Percentiles rank a stretch among this genome's conserved stretches.
Evolutionary conservation across 64 coral and sea anemone genomes (phyloP).

Genomic region (Montipora foliosa): DNA sequence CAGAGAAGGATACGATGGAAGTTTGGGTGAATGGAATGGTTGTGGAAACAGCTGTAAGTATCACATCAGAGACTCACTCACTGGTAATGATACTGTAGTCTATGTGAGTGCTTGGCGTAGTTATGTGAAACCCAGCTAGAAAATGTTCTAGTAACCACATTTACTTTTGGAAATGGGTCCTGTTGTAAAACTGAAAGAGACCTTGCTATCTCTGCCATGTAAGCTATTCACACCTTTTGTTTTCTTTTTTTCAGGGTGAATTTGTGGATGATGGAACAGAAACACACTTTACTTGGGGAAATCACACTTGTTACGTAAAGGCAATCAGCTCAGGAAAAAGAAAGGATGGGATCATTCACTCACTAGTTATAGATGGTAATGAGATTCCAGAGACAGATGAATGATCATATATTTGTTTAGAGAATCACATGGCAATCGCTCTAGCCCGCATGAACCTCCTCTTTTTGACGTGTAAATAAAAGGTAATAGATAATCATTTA

Average conservation of each 20-base stretch:
- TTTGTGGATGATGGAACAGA: conserved; percentile 98
- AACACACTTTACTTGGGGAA: conserved; percentile 85
- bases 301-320: conserved; percentile 85
- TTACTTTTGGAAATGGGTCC: no score
- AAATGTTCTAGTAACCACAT: no score
- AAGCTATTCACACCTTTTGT: not conserved
- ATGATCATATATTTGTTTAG: conserved; percentile 39
- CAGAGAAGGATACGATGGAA: conserved; percentile 99
- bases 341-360: conserved; percentile 87
- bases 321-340: conserved; percentile 88
- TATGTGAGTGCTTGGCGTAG: no score
- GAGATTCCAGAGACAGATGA: conserved; percentile 81
- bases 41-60: conserved; percentile 98
- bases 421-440: not conserved
- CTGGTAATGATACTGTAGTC: not conserved
- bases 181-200: no score
- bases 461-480: no score
- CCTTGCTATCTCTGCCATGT: not conserved
- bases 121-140: no score
- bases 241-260: conserved; percentile 70
- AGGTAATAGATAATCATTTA: no score
- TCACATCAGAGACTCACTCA: not conserved
- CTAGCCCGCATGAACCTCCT: no score
- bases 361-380: conserved; percentile 88
- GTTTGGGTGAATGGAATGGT: conserved; percentile 96